phyloP scores from a whole-genome alignment of 2,888 invertebrate species.

The Mayetiola destructor region DNA sequence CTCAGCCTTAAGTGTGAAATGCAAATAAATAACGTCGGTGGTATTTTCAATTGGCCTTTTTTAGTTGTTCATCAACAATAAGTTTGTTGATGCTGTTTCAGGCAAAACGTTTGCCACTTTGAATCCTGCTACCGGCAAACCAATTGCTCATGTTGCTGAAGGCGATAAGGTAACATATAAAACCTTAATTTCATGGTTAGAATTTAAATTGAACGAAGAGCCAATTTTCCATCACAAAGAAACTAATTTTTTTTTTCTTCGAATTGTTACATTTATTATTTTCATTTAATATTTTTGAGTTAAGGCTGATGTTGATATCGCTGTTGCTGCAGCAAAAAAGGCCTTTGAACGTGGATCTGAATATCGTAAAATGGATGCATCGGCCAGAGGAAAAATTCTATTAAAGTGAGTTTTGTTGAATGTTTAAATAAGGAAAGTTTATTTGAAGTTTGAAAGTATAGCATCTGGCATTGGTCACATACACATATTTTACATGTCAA shows the following conservation, averaged over 20 bases:
- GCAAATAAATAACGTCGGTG: not conserved
- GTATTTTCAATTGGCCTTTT: not conserved
- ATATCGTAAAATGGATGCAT: constrained; percentile 74
- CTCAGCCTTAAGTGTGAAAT: not conserved
- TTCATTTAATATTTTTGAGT: not conserved
- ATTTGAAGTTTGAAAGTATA: not conserved
- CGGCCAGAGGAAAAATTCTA: constrained; percentile 59
- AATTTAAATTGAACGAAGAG: not conserved
- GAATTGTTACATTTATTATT: not conserved
- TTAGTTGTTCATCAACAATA: constrained; percentile 66
- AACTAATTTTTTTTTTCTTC: not conserved
- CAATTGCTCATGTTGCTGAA: constrained; percentile 64
- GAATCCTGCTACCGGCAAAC: constrained; percentile 67
- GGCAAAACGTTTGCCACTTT: constrained; percentile 74
- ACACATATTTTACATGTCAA: no score
- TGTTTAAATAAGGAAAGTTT: no score
- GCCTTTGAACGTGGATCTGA: constrained; percentile 58
- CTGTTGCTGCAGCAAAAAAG: constrained; percentile 62
- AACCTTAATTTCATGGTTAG: not conserved
- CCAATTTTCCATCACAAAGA: not conserved
- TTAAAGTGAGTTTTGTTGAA: not conserved
- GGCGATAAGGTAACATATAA: constrained; percentile 47
- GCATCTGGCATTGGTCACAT: no score
- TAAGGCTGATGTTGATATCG: constrained; percentile 69
- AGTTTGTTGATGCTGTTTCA: constrained; percentile 65